Evolutionary conservation across 2,797 vertebrate species (phyloP), one percentile per base, ranked within the genome.

Genomic region (Gymnoscopelus braueri): DNA sequence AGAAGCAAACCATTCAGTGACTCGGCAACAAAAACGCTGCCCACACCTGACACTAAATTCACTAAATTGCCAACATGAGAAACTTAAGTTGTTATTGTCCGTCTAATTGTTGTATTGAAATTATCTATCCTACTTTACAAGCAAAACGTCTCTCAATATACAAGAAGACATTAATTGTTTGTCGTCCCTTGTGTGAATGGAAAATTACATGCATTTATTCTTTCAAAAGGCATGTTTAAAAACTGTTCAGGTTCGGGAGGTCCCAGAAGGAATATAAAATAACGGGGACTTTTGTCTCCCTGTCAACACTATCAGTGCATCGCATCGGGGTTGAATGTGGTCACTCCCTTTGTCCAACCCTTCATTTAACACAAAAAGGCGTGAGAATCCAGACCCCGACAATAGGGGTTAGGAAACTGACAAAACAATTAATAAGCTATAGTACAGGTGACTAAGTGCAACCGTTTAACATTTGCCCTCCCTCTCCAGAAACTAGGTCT

Each of bases 251-350:
- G 39, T 10, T 44, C 39, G 39, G 39, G 39, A 10, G 10, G 69
- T 89, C 81, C 80, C 81, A 79, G 74, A 71, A 84, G 84, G 79
- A 79, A 71, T 82, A 77, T 83, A 75, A 71, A 74, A 74, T 74
- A 57, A 68, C 78, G 5, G 7, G 50, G 60, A 54, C 71, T 80
- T 74, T 83, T 86, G 74, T 84, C 74, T 79, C 63, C 70, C 62
- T 29, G 39, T 82, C 39, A 23, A 57, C 15, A 47, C 73, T 72
- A 63, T 81, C 76, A 10, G 70, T 71, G 60, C 74, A 23, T 26
- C 51, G 12, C 60, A 75, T 88, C 82, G 15, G 61, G 73, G 65
- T 44, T 70, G 62, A 78, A 85, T 74, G 71, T 24, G 29, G 67
- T 71, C 48, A 39, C 73, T 71, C 55, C 77, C 61, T 82, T 90